Base-by-base conservation (phyloP, 1,140 invertebrate genomes). In the Maniola jurtina region DNA sequence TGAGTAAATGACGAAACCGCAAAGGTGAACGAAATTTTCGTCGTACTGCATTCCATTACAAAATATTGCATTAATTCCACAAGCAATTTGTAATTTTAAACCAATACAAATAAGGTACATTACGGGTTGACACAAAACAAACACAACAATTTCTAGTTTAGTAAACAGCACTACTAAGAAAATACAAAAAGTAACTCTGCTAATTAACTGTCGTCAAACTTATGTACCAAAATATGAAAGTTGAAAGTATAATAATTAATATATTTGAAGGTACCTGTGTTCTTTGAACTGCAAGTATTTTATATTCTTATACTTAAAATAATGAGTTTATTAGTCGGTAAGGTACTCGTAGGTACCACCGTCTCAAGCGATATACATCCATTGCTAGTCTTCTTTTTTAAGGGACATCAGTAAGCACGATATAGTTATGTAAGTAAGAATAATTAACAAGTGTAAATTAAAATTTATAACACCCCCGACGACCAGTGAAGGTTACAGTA, bases 21-120 rank as follows among this genome's bases (percentile, higher is more conserved):
- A 45, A 45, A 45, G 42, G 42, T 45, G 42, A n/a, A 45, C 42
- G 42, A 45, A 45, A n/a, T 13, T 45, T 45, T 45, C 42, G 42
- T 13, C 42, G 42, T 5, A 45, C 42, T 45, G 42, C 42, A 45
- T 45, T 45, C 42, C 13, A 45, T 45, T 13, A 45, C 42, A 45
- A 45, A 45, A 45, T 45, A 45, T 45, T 45, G 13, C 42, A 45
- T 45, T 5, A 13, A 11, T 11, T 1, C 5, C 5, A 6, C 42
- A 6, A 2, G 5, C 42, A n/a, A 45, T 13, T 45, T 45, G 42
- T 0, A 13, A 45, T 45, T 5, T 45, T 45, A 45, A 45, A 0
- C 0, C 11, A 6, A 45, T 45, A 45, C 42, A 45, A 45, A 45
- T 45, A 45, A 45, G 42, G 13, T 45, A 8, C 42, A 8, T 45